Base-by-base conservation (phyloP, 1,140 invertebrate species). In the Wasmannia auropunctata region DNA sequence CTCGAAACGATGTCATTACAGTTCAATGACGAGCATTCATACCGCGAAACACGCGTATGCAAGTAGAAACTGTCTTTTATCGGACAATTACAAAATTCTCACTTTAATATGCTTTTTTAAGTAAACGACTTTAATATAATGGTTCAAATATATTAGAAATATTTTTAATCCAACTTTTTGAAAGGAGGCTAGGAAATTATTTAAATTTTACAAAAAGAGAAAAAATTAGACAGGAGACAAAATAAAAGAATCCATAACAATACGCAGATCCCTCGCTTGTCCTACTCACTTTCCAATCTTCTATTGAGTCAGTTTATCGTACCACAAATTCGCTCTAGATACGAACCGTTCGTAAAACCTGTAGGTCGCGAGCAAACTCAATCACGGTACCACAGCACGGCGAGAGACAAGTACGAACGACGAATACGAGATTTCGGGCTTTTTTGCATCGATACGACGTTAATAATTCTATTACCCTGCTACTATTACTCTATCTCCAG, bases 261-360 rank as follows among this genome's bases (percentile, higher is more conserved):
- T 31, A 28, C 16, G 31, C 10, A 37, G 58, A 37, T 25, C 11
- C n/a, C 22, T n/a, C 54, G 22, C 62, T 34, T 54, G 62, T 65
- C 58, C 60, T 79, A 67, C 60, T 80, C 62, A 46, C 46, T 40
- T 54, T 80, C 62, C 77, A 60, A 65, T 37, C 22, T 28, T 70
- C 63, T 70, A 69, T 80, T 10, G 63, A 69, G 62, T 80, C 62
- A 80, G 63, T 40, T 80, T 80, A 70, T 80, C 46, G 74, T 77
- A 31, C 37, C 37, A 31, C 74, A 51, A 79, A 80, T 8, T 80
- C 34, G 34, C 63, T 80, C 77, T 80, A 70, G 37, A 31, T 80
- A 70, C 63, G 60, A 28, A 37, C 56, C 7, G 25, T 54, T 69
- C 46, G 63, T 40, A 69, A 70, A 80, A 69, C 34, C 63, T 34